A percentile compares a stretch with the other conserved stretches of the same genome.
phyloP scores from a whole-genome alignment of 2,797 vertebrate species.

The Garrulus glandarius region DNA sequence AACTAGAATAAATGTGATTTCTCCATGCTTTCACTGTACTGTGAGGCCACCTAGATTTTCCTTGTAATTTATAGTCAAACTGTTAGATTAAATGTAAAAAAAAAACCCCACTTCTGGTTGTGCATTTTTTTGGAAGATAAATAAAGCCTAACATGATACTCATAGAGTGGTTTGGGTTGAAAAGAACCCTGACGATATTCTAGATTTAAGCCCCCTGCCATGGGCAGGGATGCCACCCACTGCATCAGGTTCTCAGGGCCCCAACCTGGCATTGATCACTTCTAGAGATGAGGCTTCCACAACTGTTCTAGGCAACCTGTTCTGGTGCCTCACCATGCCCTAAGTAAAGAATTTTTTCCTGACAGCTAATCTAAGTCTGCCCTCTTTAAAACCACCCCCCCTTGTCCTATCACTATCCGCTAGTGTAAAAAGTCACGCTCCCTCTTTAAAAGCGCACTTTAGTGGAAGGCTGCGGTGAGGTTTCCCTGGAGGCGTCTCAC shows the following conservation, averaged over 20 bases:
- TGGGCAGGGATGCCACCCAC: background rate
- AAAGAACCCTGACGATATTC: background rate
- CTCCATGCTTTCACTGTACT: background rate
- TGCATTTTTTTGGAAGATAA: background rate
- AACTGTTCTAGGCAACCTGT: background rate
- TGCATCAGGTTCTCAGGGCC: background rate
- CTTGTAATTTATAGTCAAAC: background rate
- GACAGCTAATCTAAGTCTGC: background rate
- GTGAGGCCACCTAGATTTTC: background rate
- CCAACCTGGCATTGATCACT: background rate
- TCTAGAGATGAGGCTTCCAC: background rate
- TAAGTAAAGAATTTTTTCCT: background rate
- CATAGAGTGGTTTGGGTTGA: background rate
- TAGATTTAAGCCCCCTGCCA: background rate
- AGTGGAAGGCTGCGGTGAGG: background rate
- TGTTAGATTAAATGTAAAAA: background rate
- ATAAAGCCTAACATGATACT: background rate
- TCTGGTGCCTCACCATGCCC: background rate
- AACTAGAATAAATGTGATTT: background rate
- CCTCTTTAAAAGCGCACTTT: background rate
- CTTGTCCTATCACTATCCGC: background rate
- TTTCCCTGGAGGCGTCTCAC: background rate
- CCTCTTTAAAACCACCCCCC: accelerated
- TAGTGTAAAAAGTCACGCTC: background rate
- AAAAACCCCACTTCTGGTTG: accelerated